These are phyloP conservation scores for Antitype chi DNA, from an alignment of 2,888 invertebrate genomes.

Conservation along the genomic window DNA sequence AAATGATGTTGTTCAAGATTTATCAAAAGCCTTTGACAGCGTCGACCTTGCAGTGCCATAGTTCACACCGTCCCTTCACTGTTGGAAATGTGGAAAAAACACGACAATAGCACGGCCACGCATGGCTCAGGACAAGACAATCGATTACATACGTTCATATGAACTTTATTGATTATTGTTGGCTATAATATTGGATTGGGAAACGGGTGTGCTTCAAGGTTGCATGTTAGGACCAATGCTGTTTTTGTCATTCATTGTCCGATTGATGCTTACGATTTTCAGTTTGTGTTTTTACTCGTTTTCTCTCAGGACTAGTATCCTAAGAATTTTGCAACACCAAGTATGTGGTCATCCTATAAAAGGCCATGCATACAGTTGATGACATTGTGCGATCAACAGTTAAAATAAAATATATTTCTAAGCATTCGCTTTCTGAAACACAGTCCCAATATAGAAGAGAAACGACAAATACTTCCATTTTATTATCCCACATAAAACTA, in stretches of 20 bases:
- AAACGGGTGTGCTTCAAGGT: conserved; percentile 82
- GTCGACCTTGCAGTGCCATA: conserved; percentile 86
- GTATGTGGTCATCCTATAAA: conserved; percentile 14
- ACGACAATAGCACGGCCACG: conserved; percentile 86
- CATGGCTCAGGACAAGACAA: conserved; percentile 86
- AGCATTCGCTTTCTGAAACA: conserved; percentile 17
- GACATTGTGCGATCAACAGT: conserved; percentile 12
- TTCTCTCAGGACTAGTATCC: background rate
- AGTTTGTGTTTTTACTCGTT: background rate
- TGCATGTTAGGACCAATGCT: conserved; percentile 69
- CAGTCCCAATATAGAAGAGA: conserved; percentile 13
- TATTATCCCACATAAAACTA: conserved; percentile 43
- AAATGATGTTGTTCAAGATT: conserved; percentile 68
- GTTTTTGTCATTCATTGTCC: conserved; percentile 68
- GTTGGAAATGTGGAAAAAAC: conserved; percentile 88
- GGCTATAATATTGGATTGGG: conserved; percentile 82
- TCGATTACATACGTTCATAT: conserved; percentile 86
- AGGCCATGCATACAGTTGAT: background rate
- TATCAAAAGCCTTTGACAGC: conserved; percentile 84
- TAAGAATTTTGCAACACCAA: background rate
- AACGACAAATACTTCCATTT: conserved; percentile 29
- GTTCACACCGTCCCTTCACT: conserved; percentile 90
- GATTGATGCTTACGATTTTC: conserved; percentile 43
- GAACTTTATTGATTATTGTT: conserved; percentile 89
- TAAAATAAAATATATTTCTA: conserved; percentile 16